Percentiles rank a stretch among this genome's conserved stretches.
Evolutionary conservation across 2,888 invertebrate species (phyloP).

Genomic region (Ligdia adustata): DNA sequence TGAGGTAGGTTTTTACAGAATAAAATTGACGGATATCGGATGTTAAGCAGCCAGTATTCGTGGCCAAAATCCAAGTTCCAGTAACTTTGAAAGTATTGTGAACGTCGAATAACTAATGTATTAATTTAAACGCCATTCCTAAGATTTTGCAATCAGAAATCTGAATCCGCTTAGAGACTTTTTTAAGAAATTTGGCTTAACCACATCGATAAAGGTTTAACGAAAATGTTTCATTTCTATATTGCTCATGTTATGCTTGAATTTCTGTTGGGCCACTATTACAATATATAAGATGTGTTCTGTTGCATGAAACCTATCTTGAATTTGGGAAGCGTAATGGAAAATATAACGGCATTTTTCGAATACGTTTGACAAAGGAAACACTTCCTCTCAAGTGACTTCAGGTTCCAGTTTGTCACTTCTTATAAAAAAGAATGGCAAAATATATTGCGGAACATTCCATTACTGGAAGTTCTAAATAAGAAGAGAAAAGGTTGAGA

Average conservation of each 20-base stretch:
- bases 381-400: constrained; percentile 25
- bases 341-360: constrained; percentile 22
- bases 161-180: no score
- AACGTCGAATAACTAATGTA: no score
- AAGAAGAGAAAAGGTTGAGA: constrained; percentile 39
- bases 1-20: no score
- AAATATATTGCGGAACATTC: constrained; percentile 18
- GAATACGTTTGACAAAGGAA: constrained; percentile 24
- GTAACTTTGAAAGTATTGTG: no score
- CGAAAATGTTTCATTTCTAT: no score
- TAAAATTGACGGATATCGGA: no score
- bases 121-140: no score
- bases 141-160: no score
- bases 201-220: no score
- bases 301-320: constrained; percentile 13
- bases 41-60: no score
- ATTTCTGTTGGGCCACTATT: constrained; percentile 2
- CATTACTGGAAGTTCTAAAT: constrained; percentile 28
- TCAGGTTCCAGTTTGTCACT: constrained; percentile 30
- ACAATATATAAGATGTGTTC: constrained; percentile 8
- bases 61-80: no score
- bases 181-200: no score
- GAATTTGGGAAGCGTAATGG: constrained; percentile 12
- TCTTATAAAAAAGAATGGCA: constrained; percentile 22
- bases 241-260: constrained; percentile 4